Evolutionary conservation across 2,888 invertebrate species (phyloP).

Genomic region (Eupithecia insigniata): DNA sequence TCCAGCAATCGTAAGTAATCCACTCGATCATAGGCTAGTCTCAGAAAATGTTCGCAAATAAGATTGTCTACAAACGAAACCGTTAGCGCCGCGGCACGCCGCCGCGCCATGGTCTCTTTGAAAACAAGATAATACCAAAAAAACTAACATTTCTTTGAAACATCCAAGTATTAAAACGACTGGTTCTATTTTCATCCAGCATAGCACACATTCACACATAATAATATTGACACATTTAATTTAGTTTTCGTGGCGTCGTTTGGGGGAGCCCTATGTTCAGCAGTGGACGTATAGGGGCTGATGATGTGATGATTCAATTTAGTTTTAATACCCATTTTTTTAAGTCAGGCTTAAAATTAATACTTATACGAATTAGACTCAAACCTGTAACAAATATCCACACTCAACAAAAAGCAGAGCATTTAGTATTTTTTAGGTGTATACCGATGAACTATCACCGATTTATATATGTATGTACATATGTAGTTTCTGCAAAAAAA

Average conservation of each 20-base stretch:
- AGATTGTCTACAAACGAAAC: conserved; percentile 37
- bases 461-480: too few relatives aligned
- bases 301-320: neutral
- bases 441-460: too few relatives aligned
- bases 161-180: neutral
- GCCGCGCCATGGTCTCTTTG: conserved; percentile 2
- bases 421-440: neutral
- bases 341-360: neutral
- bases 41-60: conserved; percentile 69
- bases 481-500: neutral
- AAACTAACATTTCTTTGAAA: too few relatives aligned
- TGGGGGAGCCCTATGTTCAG: too few relatives aligned
- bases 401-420: neutral
- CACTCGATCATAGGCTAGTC: conserved; percentile 61
- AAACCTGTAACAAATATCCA: neutral
- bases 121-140: too few relatives aligned
- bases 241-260: too few relatives aligned
- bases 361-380: neutral
- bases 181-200: neutral
- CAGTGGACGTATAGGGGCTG: too few relatives aligned
- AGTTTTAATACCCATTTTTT: neutral
- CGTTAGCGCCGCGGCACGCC: conserved; percentile 4
- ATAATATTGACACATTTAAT: neutral
- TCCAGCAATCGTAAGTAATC: conserved; percentile 62
- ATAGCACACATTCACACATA: neutral